A percentile compares a stretch with the other conserved stretches of the same genome.
Conservation (phyloP, 1,140 invertebrate genomes). For the Melitaea cinxia region DNA sequence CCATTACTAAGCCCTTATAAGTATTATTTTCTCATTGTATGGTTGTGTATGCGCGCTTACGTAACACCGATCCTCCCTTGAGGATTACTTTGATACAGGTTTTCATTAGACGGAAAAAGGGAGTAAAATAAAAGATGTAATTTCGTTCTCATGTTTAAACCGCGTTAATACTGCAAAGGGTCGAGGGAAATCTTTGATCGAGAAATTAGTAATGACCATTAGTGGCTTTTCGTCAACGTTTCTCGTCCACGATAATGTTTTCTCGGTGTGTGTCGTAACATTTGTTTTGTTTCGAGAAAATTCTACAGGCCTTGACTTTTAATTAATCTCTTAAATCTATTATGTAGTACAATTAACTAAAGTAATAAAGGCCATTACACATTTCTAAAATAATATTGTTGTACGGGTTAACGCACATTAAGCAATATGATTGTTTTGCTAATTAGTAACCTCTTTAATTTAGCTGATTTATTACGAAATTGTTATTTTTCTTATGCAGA, state of each 20-base stretch:
- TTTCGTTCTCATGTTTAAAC: slow-evolving; percentile 56
- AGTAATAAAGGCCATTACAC: background rate
- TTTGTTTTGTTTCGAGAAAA: slow-evolving; percentile 10
- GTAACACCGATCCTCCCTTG: slow-evolving; percentile 37
- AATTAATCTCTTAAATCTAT: background rate
- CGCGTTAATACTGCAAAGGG: slow-evolving; percentile 58
- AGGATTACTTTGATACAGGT: slow-evolving; percentile 58
- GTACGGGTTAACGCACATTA: too few species aligned
- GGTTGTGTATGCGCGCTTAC: slow-evolving; percentile 9
- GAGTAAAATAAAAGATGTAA: slow-evolving; percentile 55
- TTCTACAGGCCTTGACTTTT: background rate
- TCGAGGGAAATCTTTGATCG: slow-evolving; percentile 51
- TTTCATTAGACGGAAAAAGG: slow-evolving; percentile 54
- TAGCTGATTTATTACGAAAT: too few species aligned
- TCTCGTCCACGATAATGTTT: slow-evolving; percentile 18
- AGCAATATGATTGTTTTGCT: too few species aligned
- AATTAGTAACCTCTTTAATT: too few species aligned
- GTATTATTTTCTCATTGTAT: slow-evolving; percentile 1
- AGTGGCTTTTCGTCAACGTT: slow-evolving; percentile 32
- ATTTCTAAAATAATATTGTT: too few species aligned
- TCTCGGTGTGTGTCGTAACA: slow-evolving; percentile 16
- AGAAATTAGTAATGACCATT: slow-evolving; percentile 47
- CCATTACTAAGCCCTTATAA: background rate
- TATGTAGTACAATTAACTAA: background rate
- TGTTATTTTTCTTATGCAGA: too few species aligned